Conservation (phyloP, 64 coral and sea anemone genomes). For the Porites lutea region DNA sequence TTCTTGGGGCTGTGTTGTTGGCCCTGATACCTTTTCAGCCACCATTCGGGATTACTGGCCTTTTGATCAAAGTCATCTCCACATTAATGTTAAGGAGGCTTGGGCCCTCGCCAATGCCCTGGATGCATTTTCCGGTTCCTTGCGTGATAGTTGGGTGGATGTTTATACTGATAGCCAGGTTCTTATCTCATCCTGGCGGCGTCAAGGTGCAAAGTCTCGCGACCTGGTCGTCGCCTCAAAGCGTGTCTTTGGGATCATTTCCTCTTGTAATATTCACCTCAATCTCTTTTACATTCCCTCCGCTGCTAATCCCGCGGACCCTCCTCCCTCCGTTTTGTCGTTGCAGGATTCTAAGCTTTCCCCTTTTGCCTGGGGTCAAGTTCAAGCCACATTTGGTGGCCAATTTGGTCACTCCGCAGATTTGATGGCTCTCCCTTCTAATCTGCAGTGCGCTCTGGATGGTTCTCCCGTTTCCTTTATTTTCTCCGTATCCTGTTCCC, state of each 20-base stretch:
- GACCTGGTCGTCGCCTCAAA: conserved; percentile 4
- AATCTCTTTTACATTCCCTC: conserved; percentile 41
- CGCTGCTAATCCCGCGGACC: conserved; percentile 22
- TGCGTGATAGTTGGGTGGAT: conserved; percentile 40
- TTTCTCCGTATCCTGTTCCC: conserved; percentile 2
- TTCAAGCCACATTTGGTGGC: conserved; percentile 30
- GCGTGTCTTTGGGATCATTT: neutral
- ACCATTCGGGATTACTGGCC: conserved; percentile 21
- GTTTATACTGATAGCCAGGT: conserved; percentile 1
- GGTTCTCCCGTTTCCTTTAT: conserved; percentile 29
- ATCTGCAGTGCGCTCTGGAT: neutral
- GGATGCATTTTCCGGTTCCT: neutral
- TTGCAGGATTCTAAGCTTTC: conserved; percentile 36
- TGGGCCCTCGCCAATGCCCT: conserved; percentile 18
- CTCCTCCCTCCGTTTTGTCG: neutral
- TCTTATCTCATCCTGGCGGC: neutral
- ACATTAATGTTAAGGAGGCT: conserved; percentile 39
- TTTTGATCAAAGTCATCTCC: neutral
- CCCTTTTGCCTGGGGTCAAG: neutral
- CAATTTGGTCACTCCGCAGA: conserved; percentile 29
- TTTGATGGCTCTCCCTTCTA: conserved; percentile 54
- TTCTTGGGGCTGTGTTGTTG: conserved; percentile 70
- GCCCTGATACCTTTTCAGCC: neutral
- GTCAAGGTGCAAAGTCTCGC: conserved; percentile 3
- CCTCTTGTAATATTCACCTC: neutral